Conservation (phyloP, 1,140 invertebrate species). For the Drosophila bipectinata region DNA sequence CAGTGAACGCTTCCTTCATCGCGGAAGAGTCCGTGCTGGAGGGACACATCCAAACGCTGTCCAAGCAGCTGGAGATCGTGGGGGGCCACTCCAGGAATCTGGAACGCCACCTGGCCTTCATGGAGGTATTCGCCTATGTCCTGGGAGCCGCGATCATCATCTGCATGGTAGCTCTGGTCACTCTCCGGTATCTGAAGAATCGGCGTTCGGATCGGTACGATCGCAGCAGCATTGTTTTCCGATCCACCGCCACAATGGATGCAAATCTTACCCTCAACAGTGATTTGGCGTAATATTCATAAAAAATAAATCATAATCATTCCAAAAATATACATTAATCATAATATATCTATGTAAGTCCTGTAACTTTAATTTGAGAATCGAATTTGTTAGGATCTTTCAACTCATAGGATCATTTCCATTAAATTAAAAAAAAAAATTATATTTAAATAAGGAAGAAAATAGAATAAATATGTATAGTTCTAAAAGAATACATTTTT, state of each 20-base stretch:
- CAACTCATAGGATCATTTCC: too few species aligned
- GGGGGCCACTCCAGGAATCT: slow-evolving; percentile 52
- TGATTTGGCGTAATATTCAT: slow-evolving; percentile 10
- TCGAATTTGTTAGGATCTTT: too few species aligned
- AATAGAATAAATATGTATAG: too few species aligned
- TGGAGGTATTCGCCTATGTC: slow-evolving; percentile 57
- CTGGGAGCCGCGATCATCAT: slow-evolving; percentile 31
- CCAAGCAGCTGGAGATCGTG: slow-evolving; percentile 62
- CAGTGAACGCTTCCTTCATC: not conserved
- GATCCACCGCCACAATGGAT: slow-evolving; percentile 71
- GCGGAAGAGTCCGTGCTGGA: slow-evolving; percentile 22
- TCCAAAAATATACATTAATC: too few species aligned
- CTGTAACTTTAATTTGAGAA: too few species aligned
- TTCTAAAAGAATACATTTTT: too few species aligned
- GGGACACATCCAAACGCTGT: slow-evolving; percentile 30
- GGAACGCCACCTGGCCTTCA: slow-evolving; percentile 58
- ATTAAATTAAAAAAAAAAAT: not conserved
- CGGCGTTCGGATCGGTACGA: slow-evolving; percentile 58
- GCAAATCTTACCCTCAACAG: slow-evolving; percentile 50
- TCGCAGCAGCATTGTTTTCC: slow-evolving; percentile 74
- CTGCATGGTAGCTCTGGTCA: slow-evolving; percentile 21
- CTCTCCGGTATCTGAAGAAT: slow-evolving; percentile 40
- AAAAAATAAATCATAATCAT: not conserved
- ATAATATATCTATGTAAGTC: too few species aligned
- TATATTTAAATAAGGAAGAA: too few species aligned